These are phyloP conservation scores for Theristicus caerulescens DNA, from an alignment of 2,113 vertebrate genomes.

Conservation along the genomic window DNA sequence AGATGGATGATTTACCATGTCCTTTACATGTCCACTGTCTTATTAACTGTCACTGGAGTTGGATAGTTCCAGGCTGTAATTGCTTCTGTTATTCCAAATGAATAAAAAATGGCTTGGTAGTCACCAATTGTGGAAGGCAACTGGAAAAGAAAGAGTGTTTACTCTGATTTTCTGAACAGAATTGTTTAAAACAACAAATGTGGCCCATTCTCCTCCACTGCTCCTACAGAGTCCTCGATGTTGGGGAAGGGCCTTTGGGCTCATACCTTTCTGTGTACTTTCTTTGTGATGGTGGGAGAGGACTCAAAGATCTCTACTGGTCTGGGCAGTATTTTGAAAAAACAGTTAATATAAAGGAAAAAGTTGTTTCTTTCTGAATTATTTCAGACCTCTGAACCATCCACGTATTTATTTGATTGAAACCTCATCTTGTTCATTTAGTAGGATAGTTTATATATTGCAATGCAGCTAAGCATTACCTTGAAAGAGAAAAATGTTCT, in stretches of 20 bases:
- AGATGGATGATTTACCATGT: neutral
- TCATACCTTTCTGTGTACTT: neutral
- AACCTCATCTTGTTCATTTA: neutral
- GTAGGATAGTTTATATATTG: neutral
- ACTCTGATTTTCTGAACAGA: neutral
- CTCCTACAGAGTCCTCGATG: neutral
- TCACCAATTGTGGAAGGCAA: neutral
- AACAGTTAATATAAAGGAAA: neutral
- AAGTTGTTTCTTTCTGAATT: neutral
- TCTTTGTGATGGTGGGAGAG: neutral
- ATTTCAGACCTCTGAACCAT: neutral
- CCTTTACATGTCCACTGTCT: neutral
- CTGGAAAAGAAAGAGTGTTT: neutral
- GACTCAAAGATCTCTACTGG: neutral
- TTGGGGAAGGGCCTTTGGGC: neutral
- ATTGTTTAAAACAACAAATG: neutral
- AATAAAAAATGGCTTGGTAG: neutral
- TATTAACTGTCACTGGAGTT: neutral
- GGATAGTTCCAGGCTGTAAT: neutral
- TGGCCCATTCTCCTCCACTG: neutral
- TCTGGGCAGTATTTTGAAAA: neutral
- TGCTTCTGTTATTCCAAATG: neutral
- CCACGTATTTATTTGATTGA: neutral
- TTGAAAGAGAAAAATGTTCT: neutral
- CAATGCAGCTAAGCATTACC: neutral